These are phyloP conservation scores for Drosophila melanica DNA, from an alignment of 1,140 invertebrate species.

Conservation along the genomic window DNA sequence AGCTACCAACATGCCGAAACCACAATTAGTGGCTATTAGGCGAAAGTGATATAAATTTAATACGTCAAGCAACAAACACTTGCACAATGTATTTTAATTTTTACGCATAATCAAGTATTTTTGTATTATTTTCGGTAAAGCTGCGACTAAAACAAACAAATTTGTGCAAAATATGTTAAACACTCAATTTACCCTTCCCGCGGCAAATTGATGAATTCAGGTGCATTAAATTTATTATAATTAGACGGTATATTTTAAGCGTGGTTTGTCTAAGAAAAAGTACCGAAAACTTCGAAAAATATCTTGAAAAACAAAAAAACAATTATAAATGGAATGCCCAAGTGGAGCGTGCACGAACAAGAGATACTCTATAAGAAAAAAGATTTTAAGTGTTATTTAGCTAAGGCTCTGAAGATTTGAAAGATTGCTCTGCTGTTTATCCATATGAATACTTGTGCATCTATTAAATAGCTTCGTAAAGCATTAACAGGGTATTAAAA, in stretches of 20 bases:
- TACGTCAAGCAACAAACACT: conserved; percentile 31
- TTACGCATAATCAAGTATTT: conserved; percentile 43
- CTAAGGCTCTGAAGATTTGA: too few relatives aligned
- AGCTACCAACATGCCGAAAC: conserved; percentile 43
- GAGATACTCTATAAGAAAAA: not conserved
- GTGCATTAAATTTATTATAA: conserved; percentile 65
- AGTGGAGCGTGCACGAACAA: not conserved
- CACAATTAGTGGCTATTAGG: conserved; percentile 73
- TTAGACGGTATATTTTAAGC: conserved; percentile 70
- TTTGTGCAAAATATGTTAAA: conserved; percentile 51
- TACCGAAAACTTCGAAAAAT: conserved; percentile 46
- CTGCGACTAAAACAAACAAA: conserved; percentile 19
- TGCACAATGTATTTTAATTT: conserved; percentile 38
- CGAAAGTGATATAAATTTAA: conserved; percentile 79
- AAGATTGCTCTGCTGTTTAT: too few relatives aligned
- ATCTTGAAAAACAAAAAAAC: conserved; percentile 35
- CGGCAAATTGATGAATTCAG: conserved; percentile 62
- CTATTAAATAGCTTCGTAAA: not conserved
- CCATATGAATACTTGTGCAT: too few relatives aligned
- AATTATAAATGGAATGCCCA: conserved; percentile 7
- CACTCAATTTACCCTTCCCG: not conserved
- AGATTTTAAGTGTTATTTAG: too few relatives aligned
- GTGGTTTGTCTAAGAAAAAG: conserved; percentile 38
- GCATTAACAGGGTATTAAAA: conserved; percentile 12
- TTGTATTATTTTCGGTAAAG: conserved; percentile 13